Evolutionary conservation across 2,113 vertebrate genomes (phyloP).

Genomic region (Trinectes maculatus): DNA sequence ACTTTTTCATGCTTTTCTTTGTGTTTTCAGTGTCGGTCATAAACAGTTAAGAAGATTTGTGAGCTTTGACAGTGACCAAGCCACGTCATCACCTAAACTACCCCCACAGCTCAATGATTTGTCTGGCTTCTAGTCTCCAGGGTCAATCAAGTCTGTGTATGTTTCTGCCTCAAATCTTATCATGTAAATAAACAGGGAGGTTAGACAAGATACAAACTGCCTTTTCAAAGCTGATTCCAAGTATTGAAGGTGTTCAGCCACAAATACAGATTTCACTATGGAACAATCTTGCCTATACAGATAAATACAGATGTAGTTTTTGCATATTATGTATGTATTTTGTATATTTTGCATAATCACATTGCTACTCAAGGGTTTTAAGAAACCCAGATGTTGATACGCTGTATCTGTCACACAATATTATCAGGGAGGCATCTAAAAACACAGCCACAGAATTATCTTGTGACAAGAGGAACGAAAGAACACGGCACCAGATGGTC

Average conservation of each 20-base stretch:
- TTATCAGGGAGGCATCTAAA: neutral
- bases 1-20: neutral
- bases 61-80: neutral
- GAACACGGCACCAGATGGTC: neutral
- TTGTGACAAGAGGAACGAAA: neutral
- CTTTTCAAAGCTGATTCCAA: slow-evolving; percentile 5
- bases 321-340: neutral
- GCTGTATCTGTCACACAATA: neutral
- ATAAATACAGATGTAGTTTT: neutral
- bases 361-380: neutral
- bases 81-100: neutral
- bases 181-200: slow-evolving; percentile 34
- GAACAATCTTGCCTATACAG: neutral
- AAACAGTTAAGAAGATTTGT: neutral
- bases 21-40: neutral
- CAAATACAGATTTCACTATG: slow-evolving; percentile 18
- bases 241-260: slow-evolving; percentile 3
- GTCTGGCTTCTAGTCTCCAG: slow-evolving; percentile 22
- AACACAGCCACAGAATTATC: neutral
- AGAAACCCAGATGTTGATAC: neutral
- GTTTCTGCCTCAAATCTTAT: slow-evolving; percentile 5
- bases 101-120: slow-evolving; percentile 13
- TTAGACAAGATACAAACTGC: slow-evolving; percentile 19
- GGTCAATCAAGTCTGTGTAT: slow-evolving; percentile 10
- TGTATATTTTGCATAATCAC: no score